Evolutionary conservation across 2,888 invertebrate species (phyloP), one percentile per base, ranked within the genome.

Genomic region (Aphodius granarius): DNA sequence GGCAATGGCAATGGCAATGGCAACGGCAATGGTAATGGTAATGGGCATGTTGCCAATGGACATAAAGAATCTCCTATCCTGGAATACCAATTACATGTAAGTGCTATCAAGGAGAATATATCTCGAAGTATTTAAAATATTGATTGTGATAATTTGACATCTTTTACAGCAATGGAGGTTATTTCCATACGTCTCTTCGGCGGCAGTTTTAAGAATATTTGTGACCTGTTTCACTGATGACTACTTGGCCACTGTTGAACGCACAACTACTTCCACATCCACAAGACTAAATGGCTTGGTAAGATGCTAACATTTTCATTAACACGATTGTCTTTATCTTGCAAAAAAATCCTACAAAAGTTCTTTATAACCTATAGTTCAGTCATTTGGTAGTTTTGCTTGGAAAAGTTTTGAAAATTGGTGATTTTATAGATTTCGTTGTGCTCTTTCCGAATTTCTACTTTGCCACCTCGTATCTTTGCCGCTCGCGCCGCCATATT

Each of bases 31-130:
- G 64, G 21, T 63, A 21, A n/a, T 74, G 20, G 20, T 13, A 63
- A 20, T 15, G 70, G 70, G 13, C 5, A 20, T n/a, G 20, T 21
- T n/a, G 5, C n/a, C 15, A 20, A 21, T 19, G 68, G 22, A 68
- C 78, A 78, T 9, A 87, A 89, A 65, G 96, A 96, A 86, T 89
- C 92, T 75, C 92, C 95, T 1, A 92, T 96, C 73, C 88, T 96
- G 66, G 95, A 96, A 84, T 96, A 96, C 87, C 94, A 94, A 81
- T 88, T 95, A 79, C 94, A 95, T 87, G 95, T 95, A 84, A 89
- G 90, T 83, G 63, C 17, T 20, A 18, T 3, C 3, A 64, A 43
- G 63, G 16, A 9, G 43, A 4, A 5, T 72, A 13, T 63, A 71
- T 71, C 65, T 13, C 17, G 15, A 4, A 43, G 62, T 74, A 19